Conservation (phyloP, 2,888 invertebrate species). For the Thera britannica region DNA sequence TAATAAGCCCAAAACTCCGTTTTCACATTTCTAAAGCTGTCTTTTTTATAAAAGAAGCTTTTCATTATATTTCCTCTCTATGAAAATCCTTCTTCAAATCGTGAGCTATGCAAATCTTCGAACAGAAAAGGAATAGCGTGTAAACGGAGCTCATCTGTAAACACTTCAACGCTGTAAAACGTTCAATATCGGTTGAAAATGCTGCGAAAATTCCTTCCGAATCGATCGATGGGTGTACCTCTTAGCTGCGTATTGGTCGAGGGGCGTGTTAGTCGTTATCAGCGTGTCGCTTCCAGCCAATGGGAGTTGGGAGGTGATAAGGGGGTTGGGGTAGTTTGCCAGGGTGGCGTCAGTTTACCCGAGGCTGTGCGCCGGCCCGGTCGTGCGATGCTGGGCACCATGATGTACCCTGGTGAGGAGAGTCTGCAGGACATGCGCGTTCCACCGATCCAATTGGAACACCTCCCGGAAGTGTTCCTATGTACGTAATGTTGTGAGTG, state of each 20-base stretch:
- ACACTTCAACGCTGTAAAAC: constrained; percentile 66
- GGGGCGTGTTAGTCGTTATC: constrained; percentile 81
- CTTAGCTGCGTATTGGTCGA: constrained; percentile 67
- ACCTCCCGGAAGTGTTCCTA: constrained; percentile 89
- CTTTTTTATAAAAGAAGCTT: constrained; percentile 12
- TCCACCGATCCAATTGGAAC: constrained; percentile 89
- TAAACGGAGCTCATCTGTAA: constrained; percentile 62
- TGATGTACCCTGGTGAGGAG: constrained; percentile 80
- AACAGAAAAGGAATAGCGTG: constrained; percentile 48
- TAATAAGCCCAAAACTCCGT: not conserved
- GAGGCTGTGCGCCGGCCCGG: constrained; percentile 68
- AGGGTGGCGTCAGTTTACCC: constrained; percentile 76
- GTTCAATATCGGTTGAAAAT: constrained; percentile 74
- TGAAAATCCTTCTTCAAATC: constrained; percentile 28
- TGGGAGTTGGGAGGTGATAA: constrained; percentile 66
- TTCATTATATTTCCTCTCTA: constrained; percentile 14
- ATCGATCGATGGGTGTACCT: constrained; percentile 80
- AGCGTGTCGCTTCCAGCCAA: constrained; percentile 66
- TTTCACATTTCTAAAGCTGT: constrained; percentile 1
- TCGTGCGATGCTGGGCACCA: constrained; percentile 77
- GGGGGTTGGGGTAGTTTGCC: constrained; percentile 77
- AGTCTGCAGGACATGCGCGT: constrained; percentile 86
- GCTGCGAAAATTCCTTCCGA: constrained; percentile 68
- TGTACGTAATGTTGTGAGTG: constrained; percentile 83
- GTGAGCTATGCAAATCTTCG: constrained; percentile 44